Conservation (phyloP, 1,140 invertebrate species). For the Dendroctonus ponderosae region DNA sequence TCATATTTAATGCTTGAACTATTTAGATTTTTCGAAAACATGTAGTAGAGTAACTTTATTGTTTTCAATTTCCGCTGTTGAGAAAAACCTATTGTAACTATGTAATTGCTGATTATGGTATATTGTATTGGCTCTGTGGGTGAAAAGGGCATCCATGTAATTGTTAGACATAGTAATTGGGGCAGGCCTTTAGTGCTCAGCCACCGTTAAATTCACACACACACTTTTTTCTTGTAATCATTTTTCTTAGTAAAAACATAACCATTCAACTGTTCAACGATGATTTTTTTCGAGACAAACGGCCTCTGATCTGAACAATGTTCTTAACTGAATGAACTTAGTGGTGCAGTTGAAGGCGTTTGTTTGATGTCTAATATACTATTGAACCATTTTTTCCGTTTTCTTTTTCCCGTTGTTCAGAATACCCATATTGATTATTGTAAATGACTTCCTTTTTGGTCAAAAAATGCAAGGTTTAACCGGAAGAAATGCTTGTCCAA, state of each 20-base stretch:
- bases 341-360: slow-evolving; percentile 45
- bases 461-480: no score
- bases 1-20: slow-evolving; percentile 40
- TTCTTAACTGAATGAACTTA: slow-evolving; percentile 11
- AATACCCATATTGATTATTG: no score
- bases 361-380: slow-evolving; percentile 43
- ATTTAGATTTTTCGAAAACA: slow-evolving; percentile 39
- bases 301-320: slow-evolving; percentile 19
- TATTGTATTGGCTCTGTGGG: slow-evolving; percentile 49
- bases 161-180: slow-evolving; percentile 40
- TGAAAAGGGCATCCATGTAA: slow-evolving; percentile 47
- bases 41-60: slow-evolving; percentile 33
- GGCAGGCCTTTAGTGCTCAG: slow-evolving; percentile 21
- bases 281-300: slow-evolving; percentile 25
- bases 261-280: slow-evolving; percentile 43
- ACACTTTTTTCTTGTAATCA: slow-evolving; percentile 38
- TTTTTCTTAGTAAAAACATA: slow-evolving; percentile 38
- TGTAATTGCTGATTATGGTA: slow-evolving; percentile 43
- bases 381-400: slow-evolving; percentile 38
- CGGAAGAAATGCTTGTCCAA: no score
- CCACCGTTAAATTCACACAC: slow-evolving; percentile 8
- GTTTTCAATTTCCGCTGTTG: slow-evolving; percentile 33
- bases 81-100: slow-evolving; percentile 39
- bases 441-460: no score
- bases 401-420: slow-evolving; percentile 9